Percentiles rank a stretch among this genome's conserved stretches.
Evolutionary conservation across 1,140 invertebrate species (phyloP).

Genomic region (Drosophila obscura): DNA sequence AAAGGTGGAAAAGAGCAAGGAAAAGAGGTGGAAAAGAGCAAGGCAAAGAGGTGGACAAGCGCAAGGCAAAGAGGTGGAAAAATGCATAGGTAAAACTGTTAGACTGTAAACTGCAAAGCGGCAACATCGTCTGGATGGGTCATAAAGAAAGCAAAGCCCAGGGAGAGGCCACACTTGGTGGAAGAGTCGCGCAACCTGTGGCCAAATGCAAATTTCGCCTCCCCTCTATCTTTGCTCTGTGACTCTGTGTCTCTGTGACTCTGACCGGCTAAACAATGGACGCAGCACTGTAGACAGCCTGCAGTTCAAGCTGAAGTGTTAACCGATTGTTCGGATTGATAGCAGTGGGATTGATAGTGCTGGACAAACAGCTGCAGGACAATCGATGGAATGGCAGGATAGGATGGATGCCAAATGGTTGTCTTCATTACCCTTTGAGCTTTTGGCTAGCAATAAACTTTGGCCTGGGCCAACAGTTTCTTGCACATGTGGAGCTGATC

Average conservation of each 20-base stretch:
- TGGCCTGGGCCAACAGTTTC: neutral
- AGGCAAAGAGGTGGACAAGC: too few species aligned
- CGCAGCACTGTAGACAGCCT: conserved; percentile 13
- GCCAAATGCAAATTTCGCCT: conserved; percentile 70
- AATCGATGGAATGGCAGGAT: conserved; percentile 8
- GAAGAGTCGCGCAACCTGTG: conserved; percentile 32
- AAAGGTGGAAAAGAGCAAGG: conserved; percentile 40
- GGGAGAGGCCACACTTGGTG: conserved; percentile 28
- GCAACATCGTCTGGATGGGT: conserved; percentile 42
- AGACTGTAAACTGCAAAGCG: conserved; percentile 34
- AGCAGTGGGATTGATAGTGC: conserved; percentile 37
- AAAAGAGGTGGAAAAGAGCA: too few species aligned
- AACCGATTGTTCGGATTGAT: conserved; percentile 38
- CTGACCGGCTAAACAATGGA: conserved; percentile 53
- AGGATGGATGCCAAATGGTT: conserved; percentile 16
- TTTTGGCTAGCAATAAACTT: too few species aligned
- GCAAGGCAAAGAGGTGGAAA: too few species aligned
- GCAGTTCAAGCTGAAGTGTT: conserved; percentile 37
- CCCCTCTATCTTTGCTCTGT: neutral
- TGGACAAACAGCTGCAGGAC: conserved; percentile 29
- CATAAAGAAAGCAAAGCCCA: conserved; percentile 80
- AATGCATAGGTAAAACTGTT: too few species aligned
- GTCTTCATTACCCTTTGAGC: conserved; percentile 42
- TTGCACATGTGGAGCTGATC: neutral
- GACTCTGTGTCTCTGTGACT: neutral